These are phyloP conservation scores for Norana najaformis DNA, from an alignment of 2,888 invertebrate genomes.

Conservation along the genomic window DNA sequence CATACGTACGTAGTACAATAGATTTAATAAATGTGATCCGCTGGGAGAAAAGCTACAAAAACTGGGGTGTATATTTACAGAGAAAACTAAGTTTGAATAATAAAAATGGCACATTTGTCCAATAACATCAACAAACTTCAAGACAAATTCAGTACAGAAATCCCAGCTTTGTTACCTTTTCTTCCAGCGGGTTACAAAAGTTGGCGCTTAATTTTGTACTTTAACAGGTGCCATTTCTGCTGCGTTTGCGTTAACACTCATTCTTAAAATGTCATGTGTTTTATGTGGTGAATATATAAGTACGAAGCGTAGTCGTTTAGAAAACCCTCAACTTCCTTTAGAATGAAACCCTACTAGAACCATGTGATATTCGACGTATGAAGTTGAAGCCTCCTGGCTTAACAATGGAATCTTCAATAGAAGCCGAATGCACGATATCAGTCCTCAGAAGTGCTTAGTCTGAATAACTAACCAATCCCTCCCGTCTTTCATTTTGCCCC, in stretches of 20 bases:
- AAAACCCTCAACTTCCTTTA: neutral
- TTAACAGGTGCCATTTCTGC: no score
- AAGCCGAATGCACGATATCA: neutral
- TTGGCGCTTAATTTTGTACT: neutral
- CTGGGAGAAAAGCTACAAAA: no score
- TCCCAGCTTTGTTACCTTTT: no score
- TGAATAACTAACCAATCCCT: neutral
- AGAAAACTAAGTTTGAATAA: no score
- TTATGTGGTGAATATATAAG: neutral
- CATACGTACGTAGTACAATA: no score
- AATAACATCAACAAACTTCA: no score
- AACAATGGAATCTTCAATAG: neutral
- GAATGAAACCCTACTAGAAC: neutral
- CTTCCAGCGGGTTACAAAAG: no score
- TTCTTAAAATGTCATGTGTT: neutral
- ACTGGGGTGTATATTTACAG: no score
- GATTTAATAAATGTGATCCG: no score
- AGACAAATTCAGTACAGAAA: no score
- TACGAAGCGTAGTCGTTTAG: neutral
- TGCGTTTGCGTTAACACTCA: neutral
- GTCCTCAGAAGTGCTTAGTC: neutral
- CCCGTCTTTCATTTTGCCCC: neutral
- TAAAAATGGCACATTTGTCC: no score
- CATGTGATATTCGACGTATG: neutral
- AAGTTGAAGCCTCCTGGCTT: neutral